Conservation (phyloP, 1,140 invertebrate genomes). For the Drosophila micromelanica region DNA sequence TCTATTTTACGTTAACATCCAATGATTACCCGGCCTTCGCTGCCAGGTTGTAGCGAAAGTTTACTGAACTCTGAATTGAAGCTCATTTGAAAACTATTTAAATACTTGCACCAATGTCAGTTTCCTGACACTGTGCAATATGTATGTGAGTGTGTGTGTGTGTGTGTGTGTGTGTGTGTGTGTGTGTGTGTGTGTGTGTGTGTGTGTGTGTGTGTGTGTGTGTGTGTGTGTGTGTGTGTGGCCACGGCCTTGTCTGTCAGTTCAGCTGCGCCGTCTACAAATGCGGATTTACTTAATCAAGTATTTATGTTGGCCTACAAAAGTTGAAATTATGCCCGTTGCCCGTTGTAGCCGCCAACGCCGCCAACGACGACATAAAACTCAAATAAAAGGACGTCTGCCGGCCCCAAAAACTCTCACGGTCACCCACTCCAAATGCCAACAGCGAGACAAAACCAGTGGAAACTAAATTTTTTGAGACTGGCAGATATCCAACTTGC, state of each 20-base stretch:
- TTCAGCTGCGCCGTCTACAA: conserved; percentile 43
- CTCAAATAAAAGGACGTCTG: conserved; percentile 52
- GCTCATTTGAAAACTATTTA: conserved; percentile 57
- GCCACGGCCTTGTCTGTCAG: conserved; percentile 31
- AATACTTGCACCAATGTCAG: conserved; percentile 46
- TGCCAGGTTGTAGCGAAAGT: no score
- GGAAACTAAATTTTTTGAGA: not conserved
- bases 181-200: not conserved
- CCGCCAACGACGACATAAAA: conserved; percentile 23
- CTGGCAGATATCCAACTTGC: no score
- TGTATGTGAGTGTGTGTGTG: not conserved
- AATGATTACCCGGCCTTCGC: no score
- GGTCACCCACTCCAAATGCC: conserved; percentile 11
- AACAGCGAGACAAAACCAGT: conserved; percentile 11
- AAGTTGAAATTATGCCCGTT: conserved; percentile 70
- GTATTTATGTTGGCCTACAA: conserved; percentile 72
- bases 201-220: not conserved
- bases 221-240: not conserved
- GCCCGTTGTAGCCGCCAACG: conserved; percentile 26
- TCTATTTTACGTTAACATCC: not conserved
- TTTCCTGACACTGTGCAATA: not conserved
- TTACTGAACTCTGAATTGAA: conserved; percentile 22
- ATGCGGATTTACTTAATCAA: conserved; percentile 74
- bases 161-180: not conserved
- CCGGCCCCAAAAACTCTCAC: not conserved